Evolutionary conservation across 2,797 vertebrate species (phyloP).

Genomic region (Phrynocephalus vlangalii): DNA sequence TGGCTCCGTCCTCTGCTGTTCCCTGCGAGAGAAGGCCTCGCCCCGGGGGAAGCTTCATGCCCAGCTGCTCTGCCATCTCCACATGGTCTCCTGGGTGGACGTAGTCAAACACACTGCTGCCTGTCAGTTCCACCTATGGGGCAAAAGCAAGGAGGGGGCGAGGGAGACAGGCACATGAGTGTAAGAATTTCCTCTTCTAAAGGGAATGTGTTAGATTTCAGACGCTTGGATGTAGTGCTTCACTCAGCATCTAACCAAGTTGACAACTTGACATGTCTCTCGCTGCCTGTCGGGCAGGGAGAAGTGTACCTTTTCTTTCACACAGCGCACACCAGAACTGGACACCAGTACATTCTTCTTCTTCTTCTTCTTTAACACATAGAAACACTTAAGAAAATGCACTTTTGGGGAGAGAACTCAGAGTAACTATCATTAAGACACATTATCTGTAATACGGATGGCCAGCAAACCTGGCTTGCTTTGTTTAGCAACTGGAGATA

Average conservation of each 20-base stretch:
- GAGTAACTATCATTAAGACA: constrained; percentile 33
- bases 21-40: constrained; percentile 93
- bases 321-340: neutral
- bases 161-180: constrained; percentile 42
- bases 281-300: constrained; percentile 44
- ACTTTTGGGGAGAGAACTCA: constrained; percentile 52
- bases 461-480: neutral
- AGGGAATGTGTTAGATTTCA: constrained; percentile 40
- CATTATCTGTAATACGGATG: neutral
- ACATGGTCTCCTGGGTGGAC: constrained; percentile 97
- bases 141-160: constrained; percentile 51
- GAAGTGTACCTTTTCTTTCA: constrained; percentile 38
- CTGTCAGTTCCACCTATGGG: constrained; percentile 96
- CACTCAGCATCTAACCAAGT: constrained; percentile 46
- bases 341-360: neutral
- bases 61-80: constrained; percentile 98
- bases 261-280: constrained; percentile 46
- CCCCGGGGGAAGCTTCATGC: constrained; percentile 97
- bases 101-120: constrained; percentile 98
- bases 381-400: neutral
- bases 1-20: constrained; percentile 89
- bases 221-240: constrained; percentile 40
- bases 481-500: neutral
- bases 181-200: constrained; percentile 56
- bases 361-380: neutral